Evolutionary conservation across 2,888 invertebrate species (phyloP).

Genomic region (Bursaphelenchus okinawaensis): DNA sequence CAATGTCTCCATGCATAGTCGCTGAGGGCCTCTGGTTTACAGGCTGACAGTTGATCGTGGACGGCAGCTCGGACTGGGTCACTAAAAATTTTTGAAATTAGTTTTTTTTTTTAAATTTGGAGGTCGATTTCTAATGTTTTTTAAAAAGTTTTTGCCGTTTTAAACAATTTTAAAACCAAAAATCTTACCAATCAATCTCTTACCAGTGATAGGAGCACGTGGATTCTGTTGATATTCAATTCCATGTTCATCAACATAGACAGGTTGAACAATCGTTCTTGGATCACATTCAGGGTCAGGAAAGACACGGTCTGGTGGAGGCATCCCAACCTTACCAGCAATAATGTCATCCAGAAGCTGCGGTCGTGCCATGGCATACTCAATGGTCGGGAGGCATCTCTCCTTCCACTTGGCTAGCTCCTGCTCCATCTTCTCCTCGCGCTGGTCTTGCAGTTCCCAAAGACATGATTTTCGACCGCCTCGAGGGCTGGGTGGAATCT

Average conservation of each 20-base stretch:
- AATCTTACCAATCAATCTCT: too few relatives aligned
- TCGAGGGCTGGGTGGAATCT: constrained; percentile 72
- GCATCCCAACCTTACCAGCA: constrained; percentile 42
- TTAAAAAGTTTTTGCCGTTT: too few relatives aligned
- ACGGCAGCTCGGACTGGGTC: too few relatives aligned
- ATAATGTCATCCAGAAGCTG: constrained; percentile 39
- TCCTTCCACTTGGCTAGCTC: constrained; percentile 95
- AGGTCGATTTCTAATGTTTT: too few relatives aligned
- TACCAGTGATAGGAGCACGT: too few relatives aligned
- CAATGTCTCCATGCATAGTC: background rate
- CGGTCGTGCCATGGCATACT: constrained; percentile 23
- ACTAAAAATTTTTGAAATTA: too few relatives aligned
- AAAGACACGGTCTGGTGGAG: constrained; percentile 17
- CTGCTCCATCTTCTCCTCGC: constrained; percentile 82
- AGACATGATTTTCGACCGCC: constrained; percentile 62
- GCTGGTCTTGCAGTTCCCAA: constrained; percentile 21
- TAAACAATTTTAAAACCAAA: too few relatives aligned
- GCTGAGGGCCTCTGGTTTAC: too few relatives aligned
- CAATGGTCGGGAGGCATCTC: constrained; percentile 67
- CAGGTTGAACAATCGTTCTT: too few relatives aligned
- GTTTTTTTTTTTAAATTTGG: too few relatives aligned
- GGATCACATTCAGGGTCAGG: background rate
- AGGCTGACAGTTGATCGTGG: too few relatives aligned
- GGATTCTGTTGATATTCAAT: background rate
- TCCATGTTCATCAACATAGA: background rate